phyloP scores from a whole-genome alignment of 1,140 invertebrate species.

The Orussus abietinus region DNA sequence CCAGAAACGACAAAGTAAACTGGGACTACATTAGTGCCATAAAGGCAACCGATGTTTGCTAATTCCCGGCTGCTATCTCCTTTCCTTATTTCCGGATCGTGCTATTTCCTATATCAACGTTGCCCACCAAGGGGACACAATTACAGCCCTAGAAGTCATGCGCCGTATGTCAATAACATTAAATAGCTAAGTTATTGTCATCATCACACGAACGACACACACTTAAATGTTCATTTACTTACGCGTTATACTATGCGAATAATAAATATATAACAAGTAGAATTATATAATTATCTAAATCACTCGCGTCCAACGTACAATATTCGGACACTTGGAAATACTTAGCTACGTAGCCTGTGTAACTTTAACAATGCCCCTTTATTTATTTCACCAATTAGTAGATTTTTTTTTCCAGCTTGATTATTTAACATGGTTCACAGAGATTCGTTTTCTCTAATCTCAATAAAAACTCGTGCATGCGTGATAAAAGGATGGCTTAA shows the following conservation, averaged over 20 bases:
- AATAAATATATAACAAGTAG: constrained; percentile 32
- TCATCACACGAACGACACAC: constrained; percentile 30
- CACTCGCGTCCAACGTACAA: constrained; percentile 23
- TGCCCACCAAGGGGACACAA: too few species aligned
- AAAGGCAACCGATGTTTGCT: constrained; percentile 1
- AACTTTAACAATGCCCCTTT: constrained; percentile 47
- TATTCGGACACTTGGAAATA: constrained; percentile 26
- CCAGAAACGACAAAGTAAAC: too few species aligned
- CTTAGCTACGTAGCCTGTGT: constrained; percentile 32
- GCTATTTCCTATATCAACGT: background rate
- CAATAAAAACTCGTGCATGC: constrained; percentile 8
- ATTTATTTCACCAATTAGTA: constrained; percentile 31
- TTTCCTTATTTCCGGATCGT: constrained; percentile 7
- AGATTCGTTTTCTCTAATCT: constrained; percentile 14
- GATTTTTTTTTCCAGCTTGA: constrained; percentile 16
- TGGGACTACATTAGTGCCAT: too few species aligned
- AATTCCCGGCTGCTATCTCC: constrained; percentile 6
- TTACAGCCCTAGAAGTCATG: constrained; percentile 15
- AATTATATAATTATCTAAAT: constrained; percentile 17
- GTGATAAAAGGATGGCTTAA: too few species aligned
- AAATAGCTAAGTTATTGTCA: constrained; percentile 41
- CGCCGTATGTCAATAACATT: constrained; percentile 22
- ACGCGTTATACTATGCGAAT: constrained; percentile 16
- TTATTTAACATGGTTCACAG: constrained; percentile 21
- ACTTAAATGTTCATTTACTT: constrained; percentile 10